Conservation (phyloP, 2,888 invertebrate genomes). For the Mylabris sibirica region DNA sequence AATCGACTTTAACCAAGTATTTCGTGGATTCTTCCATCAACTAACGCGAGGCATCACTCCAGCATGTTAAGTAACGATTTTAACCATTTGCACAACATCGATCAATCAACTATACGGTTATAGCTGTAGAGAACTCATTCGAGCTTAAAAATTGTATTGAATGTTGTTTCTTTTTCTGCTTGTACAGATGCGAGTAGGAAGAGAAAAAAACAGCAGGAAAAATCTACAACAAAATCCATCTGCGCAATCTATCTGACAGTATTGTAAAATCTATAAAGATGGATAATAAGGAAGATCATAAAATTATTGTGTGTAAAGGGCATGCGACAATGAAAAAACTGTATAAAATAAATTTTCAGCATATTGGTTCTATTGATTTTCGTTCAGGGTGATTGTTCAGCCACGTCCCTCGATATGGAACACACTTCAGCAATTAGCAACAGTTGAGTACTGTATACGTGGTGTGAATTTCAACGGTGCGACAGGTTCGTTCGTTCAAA, state of each 20-base stretch:
- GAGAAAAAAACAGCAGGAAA: not conserved
- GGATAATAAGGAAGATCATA: not conserved
- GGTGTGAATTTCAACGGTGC: not conserved
- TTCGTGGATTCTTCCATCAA: not conserved
- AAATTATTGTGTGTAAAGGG: not conserved
- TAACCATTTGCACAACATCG: not conserved
- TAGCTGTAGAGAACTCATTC: not conserved
- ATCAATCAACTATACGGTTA: not conserved
- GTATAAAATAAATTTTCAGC: not conserved
- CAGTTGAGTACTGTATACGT: not conserved
- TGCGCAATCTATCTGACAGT: not conserved
- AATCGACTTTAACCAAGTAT: not conserved
- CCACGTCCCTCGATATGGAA: not conserved
- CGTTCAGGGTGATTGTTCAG: not conserved
- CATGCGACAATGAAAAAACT: not conserved
- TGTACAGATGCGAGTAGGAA: not conserved
- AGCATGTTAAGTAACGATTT: not conserved
- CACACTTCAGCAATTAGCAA: slow-evolving; percentile 1
- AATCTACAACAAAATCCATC: not conserved
- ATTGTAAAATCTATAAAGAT: not conserved
- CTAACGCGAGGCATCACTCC: not conserved
- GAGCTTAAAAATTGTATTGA: slow-evolving; percentile 6
- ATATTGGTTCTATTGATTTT: not conserved
- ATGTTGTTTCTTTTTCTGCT: not conserved
- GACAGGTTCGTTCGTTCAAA: too few species aligned